These are phyloP conservation scores for Anorthoa munda DNA, from an alignment of 2,888 invertebrate species.

Conservation along the genomic window DNA sequence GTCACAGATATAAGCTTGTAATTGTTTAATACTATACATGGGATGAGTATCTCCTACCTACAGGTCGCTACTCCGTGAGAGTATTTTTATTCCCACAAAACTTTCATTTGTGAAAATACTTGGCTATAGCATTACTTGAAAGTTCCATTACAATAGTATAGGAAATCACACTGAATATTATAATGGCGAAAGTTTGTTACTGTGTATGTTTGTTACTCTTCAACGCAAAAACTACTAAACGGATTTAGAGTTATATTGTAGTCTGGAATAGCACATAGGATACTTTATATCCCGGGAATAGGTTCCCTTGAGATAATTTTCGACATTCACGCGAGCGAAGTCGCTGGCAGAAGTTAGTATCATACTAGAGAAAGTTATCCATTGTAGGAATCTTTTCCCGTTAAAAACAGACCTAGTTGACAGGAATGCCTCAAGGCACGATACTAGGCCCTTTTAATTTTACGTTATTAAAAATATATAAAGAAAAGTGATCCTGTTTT, in stretches of 20 bases:
- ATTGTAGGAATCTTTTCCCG: neutral
- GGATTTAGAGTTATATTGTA: no score
- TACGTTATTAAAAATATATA: no score
- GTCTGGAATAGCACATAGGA: no score
- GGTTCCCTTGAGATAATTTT: no score
- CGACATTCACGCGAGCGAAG: no score
- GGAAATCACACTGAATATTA: neutral
- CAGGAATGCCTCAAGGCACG: conserved; percentile 10
- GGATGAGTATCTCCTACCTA: neutral
- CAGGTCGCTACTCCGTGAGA: neutral
- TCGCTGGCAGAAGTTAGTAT: no score
- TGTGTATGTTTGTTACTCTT: no score
- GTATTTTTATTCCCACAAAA: conserved; percentile 16
- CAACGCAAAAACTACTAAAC: no score
- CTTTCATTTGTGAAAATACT: conserved; percentile 28
- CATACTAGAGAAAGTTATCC: no score
- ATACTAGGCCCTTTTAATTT: conserved; percentile 1
- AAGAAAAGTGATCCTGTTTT: no score
- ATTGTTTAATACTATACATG: conserved; percentile 19
- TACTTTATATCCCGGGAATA: no score
- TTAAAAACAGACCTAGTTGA: neutral
- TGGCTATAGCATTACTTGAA: neutral
- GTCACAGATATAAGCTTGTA: conserved; percentile 16
- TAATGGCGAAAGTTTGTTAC: no score
- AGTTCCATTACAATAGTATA: neutral